Evolutionary conservation across 1,140 invertebrate species (phyloP).

Genomic region (Arctopsyche grandis): DNA sequence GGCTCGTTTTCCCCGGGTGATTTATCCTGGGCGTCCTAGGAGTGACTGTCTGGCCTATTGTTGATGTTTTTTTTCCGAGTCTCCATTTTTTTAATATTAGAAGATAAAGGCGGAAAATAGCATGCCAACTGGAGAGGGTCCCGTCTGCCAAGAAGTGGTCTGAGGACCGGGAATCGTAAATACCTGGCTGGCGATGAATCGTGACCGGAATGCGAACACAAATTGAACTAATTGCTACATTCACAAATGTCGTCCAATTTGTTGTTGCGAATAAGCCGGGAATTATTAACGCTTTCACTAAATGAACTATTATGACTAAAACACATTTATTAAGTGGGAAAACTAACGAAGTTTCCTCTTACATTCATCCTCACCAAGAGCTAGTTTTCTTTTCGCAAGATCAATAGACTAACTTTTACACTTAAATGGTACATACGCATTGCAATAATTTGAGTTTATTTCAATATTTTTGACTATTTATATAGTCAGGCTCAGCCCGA

Average conservation of each 20-base stretch:
- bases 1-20: background rate
- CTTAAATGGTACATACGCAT: too few species aligned
- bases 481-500: too few species aligned
- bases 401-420: too few species aligned
- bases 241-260: constrained; percentile 3
- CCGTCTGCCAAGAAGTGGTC: constrained; percentile 11
- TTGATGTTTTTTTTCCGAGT: constrained; percentile 40
- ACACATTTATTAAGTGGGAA: too few species aligned
- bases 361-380: too few species aligned
- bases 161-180: background rate
- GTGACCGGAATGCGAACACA: background rate
- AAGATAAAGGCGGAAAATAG: constrained; percentile 28
- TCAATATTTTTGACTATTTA: too few species aligned
- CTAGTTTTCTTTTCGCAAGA: too few species aligned
- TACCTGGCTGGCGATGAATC: background rate
- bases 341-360: too few species aligned
- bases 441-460: too few species aligned
- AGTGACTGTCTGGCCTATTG: constrained; percentile 49
- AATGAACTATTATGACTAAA: background rate
- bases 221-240: background rate
- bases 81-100: constrained; percentile 35
- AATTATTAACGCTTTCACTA: background rate
- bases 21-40: constrained; percentile 20
- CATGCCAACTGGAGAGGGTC: background rate
- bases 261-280: background rate